These are phyloP conservation scores for Propithecus perrieri DNA, from an alignment of 2,797 vertebrate genomes.

Conservation along the genomic window DNA sequence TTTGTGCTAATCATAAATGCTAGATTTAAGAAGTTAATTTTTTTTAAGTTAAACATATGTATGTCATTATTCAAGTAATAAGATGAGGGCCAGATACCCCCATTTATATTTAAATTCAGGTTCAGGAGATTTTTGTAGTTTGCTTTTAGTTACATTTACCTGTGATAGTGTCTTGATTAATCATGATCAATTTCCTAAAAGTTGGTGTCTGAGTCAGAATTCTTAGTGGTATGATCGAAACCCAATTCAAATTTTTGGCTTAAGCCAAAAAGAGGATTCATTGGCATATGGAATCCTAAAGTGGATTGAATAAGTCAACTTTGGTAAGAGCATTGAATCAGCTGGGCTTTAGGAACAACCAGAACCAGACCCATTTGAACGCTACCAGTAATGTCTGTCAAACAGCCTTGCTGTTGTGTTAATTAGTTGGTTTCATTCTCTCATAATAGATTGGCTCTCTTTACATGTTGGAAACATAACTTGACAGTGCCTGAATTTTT, in stretches of 20 bases:
- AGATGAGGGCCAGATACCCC: neutral
- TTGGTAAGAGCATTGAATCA: neutral
- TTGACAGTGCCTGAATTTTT: neutral
- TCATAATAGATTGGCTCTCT: neutral
- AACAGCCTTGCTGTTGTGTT: neutral
- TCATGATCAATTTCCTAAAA: neutral
- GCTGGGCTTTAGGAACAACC: neutral
- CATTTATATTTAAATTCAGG: neutral
- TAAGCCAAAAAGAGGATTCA: neutral
- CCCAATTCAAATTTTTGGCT: neutral
- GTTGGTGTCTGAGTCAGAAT: neutral
- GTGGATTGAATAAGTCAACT: neutral
- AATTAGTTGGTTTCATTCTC: neutral
- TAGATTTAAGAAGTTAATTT: neutral
- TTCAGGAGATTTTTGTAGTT: slow-evolving; percentile 21
- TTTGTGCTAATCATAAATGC: slow-evolving; percentile 25
- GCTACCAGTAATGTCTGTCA: neutral
- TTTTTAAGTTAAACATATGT: neutral
- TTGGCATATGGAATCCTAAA: neutral
- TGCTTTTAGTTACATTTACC: neutral
- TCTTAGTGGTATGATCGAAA: neutral
- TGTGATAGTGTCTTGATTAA: neutral
- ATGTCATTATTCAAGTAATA: neutral
- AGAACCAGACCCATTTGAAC: neutral
- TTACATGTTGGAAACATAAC: neutral